Evolutionary conservation across 2,888 invertebrate genomes (phyloP), one percentile per base, ranked within the genome.

Genomic region (Eristalis pertinax): DNA sequence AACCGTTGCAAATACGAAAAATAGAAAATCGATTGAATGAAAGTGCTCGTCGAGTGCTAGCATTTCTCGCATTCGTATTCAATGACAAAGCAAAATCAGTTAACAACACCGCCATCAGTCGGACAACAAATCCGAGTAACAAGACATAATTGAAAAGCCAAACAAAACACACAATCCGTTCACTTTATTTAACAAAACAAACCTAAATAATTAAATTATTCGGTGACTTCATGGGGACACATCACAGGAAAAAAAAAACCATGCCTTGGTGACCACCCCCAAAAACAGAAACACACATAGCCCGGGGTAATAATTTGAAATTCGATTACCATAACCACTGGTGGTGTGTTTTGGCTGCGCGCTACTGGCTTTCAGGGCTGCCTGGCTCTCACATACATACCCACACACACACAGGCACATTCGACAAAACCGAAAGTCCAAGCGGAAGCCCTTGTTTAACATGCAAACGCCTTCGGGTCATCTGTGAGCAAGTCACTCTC

Each of bases 291-390:
- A 75, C 88, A 26, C 15, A 60, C 60, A 90, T 89, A 89, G 91
- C 91, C 89, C 84, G 76, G 83, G 91, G 91, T 91, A 90, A 91
- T 91, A 91, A 91, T 91, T 91, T 90, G 90, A 91, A 91, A 91
- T 91, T 91, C 91, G 91, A 91, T 91, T 91, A 91, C 91, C 91
- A 91, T 91, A 91, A 91, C 91, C 91, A 91, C 69, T 69, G 22
- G 29, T 38, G 19, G 22, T 22, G 38, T 24, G 26, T 11, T 38
- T 41, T 22, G 35, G 29, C 35, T 32, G 32, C 35, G 35, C 29
- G 63, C n/a, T 38, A 13, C 38, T 24, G 26, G 60, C 26, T 19
- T 50, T 50, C 19, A 26, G 60, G 10, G 11, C 11, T 24, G 24
- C 24, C 11, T 24, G 26, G 1, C 13, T 1, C 24, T 22, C 15